A percentile compares a stretch with the other conserved stretches of the same genome.
These are phyloP conservation scores for Calephelis nemesis DNA, from an alignment of 1,140 invertebrate species.

Conservation along the genomic window DNA sequence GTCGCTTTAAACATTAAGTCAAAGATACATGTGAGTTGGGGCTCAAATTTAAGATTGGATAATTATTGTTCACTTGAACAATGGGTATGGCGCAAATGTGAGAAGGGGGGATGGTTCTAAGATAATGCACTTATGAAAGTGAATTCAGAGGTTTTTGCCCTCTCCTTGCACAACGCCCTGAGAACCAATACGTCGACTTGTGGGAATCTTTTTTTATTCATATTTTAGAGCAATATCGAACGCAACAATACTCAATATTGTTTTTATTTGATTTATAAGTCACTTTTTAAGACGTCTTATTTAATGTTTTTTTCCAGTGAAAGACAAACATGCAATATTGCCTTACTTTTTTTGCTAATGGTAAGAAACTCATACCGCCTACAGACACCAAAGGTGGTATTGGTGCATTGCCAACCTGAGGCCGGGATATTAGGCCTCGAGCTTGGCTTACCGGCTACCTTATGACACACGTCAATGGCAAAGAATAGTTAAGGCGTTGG, in stretches of 20 bases:
- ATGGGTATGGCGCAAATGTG: constrained; percentile 6
- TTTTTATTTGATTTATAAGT: too few relatives aligned
- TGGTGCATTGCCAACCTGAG: too few relatives aligned
- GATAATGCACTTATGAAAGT: constrained; percentile 10
- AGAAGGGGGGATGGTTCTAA: background rate
- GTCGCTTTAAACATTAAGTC: background rate
- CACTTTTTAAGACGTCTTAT: too few relatives aligned
- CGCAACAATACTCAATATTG: background rate
- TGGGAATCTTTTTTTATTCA: constrained; percentile 4
- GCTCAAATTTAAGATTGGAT: background rate
- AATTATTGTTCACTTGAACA: constrained; percentile 5
- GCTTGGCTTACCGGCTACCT: too few relatives aligned
- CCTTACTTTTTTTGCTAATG: too few relatives aligned
- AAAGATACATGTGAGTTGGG: background rate
- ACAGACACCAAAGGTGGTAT: too few relatives aligned
- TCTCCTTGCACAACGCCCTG: background rate
- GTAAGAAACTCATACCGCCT: too few relatives aligned
- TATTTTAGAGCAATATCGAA: background rate
- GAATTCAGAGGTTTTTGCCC: constrained; percentile 10
- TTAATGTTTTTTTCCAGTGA: too few relatives aligned
- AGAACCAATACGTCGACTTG: constrained; percentile 6
- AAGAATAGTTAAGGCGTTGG: too few relatives aligned
- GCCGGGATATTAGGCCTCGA: too few relatives aligned
- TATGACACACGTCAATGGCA: too few relatives aligned
- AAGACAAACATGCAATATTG: too few relatives aligned